Evolutionary conservation across 2,113 vertebrate species (phyloP).

Genomic region (Bagarius yarrelli): DNA sequence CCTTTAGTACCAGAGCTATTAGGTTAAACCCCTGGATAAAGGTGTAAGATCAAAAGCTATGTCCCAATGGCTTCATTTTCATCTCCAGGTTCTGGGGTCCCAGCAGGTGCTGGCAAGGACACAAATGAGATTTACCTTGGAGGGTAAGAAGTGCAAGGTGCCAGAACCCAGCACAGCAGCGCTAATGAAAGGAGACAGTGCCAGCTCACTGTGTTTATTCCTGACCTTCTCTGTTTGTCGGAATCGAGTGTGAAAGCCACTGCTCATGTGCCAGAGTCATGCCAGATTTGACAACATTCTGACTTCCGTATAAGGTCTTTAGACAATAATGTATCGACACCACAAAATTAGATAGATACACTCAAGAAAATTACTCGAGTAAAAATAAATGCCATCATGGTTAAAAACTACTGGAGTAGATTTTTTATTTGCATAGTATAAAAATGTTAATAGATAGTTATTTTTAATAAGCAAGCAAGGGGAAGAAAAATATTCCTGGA

Average conservation of each 20-base stretch:
- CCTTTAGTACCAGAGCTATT: background rate
- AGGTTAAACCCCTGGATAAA: background rate
- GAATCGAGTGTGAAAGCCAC: slow-evolving; percentile 79
- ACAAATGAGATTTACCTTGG: slow-evolving; percentile 14
- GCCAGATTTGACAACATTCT: slow-evolving; percentile 71
- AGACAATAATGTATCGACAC: background rate
- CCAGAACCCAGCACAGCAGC: slow-evolving; percentile 49
- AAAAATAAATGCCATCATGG: background rate
- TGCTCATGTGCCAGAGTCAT: slow-evolving; percentile 73
- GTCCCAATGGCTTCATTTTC: background rate
- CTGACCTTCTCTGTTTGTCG: slow-evolving; percentile 84
- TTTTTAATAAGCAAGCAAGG: too few species aligned
- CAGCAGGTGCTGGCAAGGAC: background rate
- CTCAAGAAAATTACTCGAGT: background rate
- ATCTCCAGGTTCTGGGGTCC: background rate
- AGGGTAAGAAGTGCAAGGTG: slow-evolving; percentile 58
- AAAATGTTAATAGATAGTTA: too few species aligned
- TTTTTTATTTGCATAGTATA: background rate
- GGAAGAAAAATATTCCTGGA: too few species aligned
- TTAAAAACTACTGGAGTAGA: background rate
- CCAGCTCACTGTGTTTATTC: slow-evolving; percentile 78
- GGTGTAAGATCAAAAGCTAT: background rate
- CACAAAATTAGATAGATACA: too few species aligned
- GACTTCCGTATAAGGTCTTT: slow-evolving; percentile 50
- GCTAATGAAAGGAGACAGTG: slow-evolving; percentile 82